phyloP scores from a whole-genome alignment of 2,888 invertebrate genomes.

The Stramonita haemastoma region DNA sequence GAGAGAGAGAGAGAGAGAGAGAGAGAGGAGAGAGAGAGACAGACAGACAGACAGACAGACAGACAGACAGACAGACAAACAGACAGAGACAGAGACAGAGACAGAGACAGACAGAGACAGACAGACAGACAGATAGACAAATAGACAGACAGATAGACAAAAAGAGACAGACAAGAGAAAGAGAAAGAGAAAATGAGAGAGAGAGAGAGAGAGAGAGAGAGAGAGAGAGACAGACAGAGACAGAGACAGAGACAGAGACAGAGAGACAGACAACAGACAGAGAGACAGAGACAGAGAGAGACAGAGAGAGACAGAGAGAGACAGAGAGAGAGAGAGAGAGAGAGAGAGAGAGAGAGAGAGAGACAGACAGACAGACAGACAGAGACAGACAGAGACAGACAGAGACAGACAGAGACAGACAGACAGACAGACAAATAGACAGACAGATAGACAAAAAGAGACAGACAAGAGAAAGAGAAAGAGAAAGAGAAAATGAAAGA shows the following conservation, averaged over 20 bases:
- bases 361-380: background rate
- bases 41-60: too few species aligned
- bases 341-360: background rate
- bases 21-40: too few species aligned
- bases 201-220: background rate
- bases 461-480: background rate
- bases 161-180: too few species aligned
- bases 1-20: too few species aligned
- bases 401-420: background rate
- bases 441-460: too few species aligned
- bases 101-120: too few species aligned
- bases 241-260: too few species aligned
- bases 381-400: background rate
- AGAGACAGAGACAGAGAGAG: constrained; percentile 29
- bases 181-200: background rate
- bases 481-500: background rate
- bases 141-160: too few species aligned
- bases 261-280: background rate
- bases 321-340: background rate
- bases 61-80: too few species aligned
- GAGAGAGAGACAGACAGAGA: background rate
- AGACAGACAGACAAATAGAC: too few species aligned
- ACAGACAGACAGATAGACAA: too few species aligned
- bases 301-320: constrained; percentile 37
- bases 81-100: too few species aligned